phyloP scores from a whole-genome alignment of 2,888 invertebrate genomes.

The Neria commutata region DNA sequence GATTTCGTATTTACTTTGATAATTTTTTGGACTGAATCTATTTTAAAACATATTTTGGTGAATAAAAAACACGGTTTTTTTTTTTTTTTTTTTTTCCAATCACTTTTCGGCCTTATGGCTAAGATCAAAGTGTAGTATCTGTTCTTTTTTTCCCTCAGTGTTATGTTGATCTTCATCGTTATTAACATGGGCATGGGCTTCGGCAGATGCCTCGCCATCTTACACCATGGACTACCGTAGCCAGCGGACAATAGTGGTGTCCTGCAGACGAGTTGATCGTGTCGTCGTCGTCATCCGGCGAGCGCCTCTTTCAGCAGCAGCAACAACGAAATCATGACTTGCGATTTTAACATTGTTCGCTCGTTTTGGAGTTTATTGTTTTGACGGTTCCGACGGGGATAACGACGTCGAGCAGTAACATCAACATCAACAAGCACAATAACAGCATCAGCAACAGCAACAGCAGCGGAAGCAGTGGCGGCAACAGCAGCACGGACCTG shows the following conservation, averaged over 20 bases:
- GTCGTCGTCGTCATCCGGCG: slow-evolving; percentile 59
- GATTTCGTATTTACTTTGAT: no score
- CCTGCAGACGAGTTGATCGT: slow-evolving; percentile 47
- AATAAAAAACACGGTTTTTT: no score
- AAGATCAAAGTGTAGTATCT: no score
- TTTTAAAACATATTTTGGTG: no score
- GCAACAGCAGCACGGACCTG: not conserved
- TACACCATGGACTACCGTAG: not conserved
- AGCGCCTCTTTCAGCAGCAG: slow-evolving; percentile 59
- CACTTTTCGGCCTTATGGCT: no score
- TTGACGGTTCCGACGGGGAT: slow-evolving; percentile 46
- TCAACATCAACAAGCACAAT: slow-evolving; percentile 2
- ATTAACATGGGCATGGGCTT: not conserved
- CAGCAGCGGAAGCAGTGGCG: not conserved
- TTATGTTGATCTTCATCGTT: slow-evolving; percentile 45
- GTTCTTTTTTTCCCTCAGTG: no score
- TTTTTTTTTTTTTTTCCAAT: no score
- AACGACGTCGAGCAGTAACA: slow-evolving; percentile 10
- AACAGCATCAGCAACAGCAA: slow-evolving; percentile 12
- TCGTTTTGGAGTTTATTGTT: slow-evolving; percentile 60
- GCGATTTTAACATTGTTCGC: slow-evolving; percentile 60
- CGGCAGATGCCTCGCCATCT: not conserved
- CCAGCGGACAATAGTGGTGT: slow-evolving; percentile 23
- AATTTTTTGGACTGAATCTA: no score
- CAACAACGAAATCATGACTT: slow-evolving; percentile 60